A percentile compares a stretch with the other conserved stretches of the same genome.
Conservation (phyloP, 2,113 vertebrate species). For the Rhombomys opimus region DNA sequence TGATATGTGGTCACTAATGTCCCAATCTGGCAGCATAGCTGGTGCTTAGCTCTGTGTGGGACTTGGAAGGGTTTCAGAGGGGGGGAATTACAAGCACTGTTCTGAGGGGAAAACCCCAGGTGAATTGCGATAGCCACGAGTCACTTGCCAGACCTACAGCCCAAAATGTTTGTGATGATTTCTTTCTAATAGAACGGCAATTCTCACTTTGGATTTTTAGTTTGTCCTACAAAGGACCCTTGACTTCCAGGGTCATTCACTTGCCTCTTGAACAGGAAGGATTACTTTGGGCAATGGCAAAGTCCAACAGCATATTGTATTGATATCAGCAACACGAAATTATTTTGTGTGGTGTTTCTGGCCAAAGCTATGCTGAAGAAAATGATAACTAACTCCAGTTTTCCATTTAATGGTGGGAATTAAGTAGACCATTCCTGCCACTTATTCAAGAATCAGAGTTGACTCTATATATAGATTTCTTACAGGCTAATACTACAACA, state of each 20-base stretch:
- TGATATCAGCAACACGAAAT: background rate
- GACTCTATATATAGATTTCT: background rate
- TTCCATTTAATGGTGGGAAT: slow-evolving; percentile 22
- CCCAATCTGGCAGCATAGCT: background rate
- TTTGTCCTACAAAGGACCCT: background rate
- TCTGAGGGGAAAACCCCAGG: background rate
- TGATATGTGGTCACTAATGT: background rate
- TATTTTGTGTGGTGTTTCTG: background rate
- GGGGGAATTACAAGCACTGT: rapidly evolving
- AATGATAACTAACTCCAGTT: background rate
- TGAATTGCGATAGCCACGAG: background rate
- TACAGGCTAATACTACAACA: background rate
- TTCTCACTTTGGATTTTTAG: background rate
- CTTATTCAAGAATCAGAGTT: background rate
- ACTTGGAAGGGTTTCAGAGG: background rate
- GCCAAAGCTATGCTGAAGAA: background rate
- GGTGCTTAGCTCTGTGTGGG: background rate
- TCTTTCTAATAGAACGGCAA: background rate
- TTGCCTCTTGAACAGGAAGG: background rate
- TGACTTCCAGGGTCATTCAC: background rate
- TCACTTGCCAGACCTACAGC: background rate
- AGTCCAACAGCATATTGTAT: slow-evolving; percentile 14
- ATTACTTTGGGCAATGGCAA: background rate
- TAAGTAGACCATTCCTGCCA: background rate
- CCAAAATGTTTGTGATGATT: background rate